Evolutionary conservation across 2,113 vertebrate species (phyloP), one percentile per base, ranked within the genome.

Genomic region (Cyanoramphus novaezelandiae): DNA sequence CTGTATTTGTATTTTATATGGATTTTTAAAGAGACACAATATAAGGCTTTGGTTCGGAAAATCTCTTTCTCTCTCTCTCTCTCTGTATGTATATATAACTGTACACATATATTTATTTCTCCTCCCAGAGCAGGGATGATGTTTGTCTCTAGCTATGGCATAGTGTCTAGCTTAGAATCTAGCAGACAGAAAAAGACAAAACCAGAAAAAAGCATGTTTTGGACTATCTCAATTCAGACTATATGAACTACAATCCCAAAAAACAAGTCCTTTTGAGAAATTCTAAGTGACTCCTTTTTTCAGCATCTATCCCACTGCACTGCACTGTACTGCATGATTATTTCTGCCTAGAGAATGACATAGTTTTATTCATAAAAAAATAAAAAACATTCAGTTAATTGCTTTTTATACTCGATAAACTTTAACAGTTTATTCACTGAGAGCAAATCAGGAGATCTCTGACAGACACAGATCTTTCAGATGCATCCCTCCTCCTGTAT

Each of bases 21-120:
- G 39, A 87, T 92, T 94, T 96, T 91, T 90, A 92, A 93, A 94
- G 49, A 92, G 67, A 68, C 17, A 31, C 35, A 67, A 76, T 82
- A 84, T 27, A 91, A 86, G 84, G 65, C 49, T 91, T 88, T 57
- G 39, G 27, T 64, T 92, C 47, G 65, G 49, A 87, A 37, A 91
- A 81, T 47, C 4, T 21, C 11, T 31, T 11, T 68, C 11, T 80
- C 47, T 62, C 29, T 63, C 39, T 39, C 25, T 78, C 13, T 46
- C 17, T 41, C 5, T 62, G 12, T 49, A 62, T 20, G 5, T 44
- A 49, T 39, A 18, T 52, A 28, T 67, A 88, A 78, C 35, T 39
- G 24, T 33, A 49, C 37, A 81, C 13, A 68, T 16, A 62, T 10
- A 70, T 83, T 90, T 82, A 46, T 71, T 93, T 81, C 28, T 16